Evolutionary conservation across 2,888 invertebrate genomes (phyloP).

Genomic region (Xylophagus ater): DNA sequence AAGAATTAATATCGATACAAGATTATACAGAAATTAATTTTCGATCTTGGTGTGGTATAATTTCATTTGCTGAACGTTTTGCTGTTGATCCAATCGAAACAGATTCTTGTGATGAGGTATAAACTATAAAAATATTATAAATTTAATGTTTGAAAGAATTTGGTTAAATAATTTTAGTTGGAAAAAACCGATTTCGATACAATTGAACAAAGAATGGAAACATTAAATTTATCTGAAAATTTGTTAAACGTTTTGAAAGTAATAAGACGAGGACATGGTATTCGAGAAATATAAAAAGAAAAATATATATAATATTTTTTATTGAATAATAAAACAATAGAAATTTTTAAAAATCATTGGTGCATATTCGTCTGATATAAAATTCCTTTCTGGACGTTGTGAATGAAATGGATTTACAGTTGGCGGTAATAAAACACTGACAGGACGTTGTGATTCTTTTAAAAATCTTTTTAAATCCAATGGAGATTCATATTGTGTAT

Average conservation of each 20-base stretch:
- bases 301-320: too few species aligned
- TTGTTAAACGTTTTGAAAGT: conserved; percentile 27
- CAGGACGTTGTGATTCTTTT: conserved; percentile 40
- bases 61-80: conserved; percentile 61
- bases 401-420: conserved; percentile 55
- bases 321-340: conserved; percentile 46
- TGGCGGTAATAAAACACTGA: conserved; percentile 45
- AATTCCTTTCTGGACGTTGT: conserved; percentile 59
- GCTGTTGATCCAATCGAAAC: conserved; percentile 42
- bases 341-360: conserved; percentile 64
- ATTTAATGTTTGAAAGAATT: neutral
- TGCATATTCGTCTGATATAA: conserved; percentile 57
- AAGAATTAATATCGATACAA: conserved; percentile 24
- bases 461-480: conserved; percentile 49
- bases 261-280: conserved; percentile 28
- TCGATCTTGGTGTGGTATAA: conserved; percentile 67
- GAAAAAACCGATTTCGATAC: conserved; percentile 59
- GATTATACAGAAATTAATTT: conserved; percentile 44
- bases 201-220: conserved; percentile 46
- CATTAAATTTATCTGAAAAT: conserved; percentile 37
- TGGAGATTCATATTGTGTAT: conserved; percentile 54
- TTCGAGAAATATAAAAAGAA: too few species aligned
- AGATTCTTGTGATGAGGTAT: conserved; percentile 61
- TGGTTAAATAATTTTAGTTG: conserved; percentile 39
- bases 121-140: neutral